Evolutionary conservation across 2,113 vertebrate genomes (phyloP), one percentile per base, ranked within the genome.

Genomic region (Furnarius figulus): DNA sequence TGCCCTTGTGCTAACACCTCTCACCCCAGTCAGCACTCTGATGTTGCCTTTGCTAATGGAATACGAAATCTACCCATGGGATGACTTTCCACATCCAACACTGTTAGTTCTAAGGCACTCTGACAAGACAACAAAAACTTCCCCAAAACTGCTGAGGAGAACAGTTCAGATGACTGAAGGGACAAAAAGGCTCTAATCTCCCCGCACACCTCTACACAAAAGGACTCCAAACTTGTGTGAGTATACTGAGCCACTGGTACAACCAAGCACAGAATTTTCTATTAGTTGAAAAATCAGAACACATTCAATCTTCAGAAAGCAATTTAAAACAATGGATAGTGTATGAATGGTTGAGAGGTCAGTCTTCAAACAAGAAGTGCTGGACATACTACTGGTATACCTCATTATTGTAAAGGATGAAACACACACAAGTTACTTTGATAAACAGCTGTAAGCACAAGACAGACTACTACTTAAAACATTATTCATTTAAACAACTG

Each of bases 211-310:
- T 31, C 10, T 12, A 40, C 31, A 47, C 7, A 62, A 46, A 80
- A 49, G 16, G 6, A 30, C 28, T 21, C 19, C 40, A 25, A 3
- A 7, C 33, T 53, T 10, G 52, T n/a, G 2, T 1, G 0, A 53
- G 9, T 35, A 23, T 4, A 52, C 3, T 2, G 9, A 85, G 30
- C 4, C 46, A 6, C 12, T 56, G 7, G 2, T 33, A 44, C 13
- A 75, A 63, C 37, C 25, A 61, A 42, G 22, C 19, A 33, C 0
- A 42, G 15, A 40, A 40, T 42, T 68, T 49, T 21, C 1, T 12
- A 53, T 23, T 9, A 3, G 9, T 7, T 68, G 52, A 59, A 67
- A 89, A 75, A 33, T 21, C 30, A 49, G 58, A 30, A 59, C 8
- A 62, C 2, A 16, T 6, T n/a, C 24, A 40, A 49, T n/a, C 30